Base-by-base conservation (phyloP, 1,140 invertebrate genomes). In the Archivesica marissinica region DNA sequence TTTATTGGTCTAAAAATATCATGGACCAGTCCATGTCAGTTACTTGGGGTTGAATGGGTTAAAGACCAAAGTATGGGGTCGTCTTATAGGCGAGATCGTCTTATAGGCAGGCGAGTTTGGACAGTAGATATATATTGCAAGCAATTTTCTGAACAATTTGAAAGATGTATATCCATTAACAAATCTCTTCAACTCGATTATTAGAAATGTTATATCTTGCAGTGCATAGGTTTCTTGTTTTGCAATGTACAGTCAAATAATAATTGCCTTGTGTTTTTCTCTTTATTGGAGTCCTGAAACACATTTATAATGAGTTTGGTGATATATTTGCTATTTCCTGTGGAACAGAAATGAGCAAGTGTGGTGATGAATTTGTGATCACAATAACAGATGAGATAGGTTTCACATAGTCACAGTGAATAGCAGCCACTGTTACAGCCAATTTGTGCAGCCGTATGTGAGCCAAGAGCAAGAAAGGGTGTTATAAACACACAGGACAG, bases 61-160 rank as follows among this genome's bases (percentile, higher is more conserved):
- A n/a, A n/a, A n/a, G n/a, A n/a, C n/a, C n/a, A n/a, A n/a, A n/a
- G n/a, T n/a, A n/a, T n/a, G n/a, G n/a, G n/a, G n/a, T n/a, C n/a
- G n/a, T n/a, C n/a, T n/a, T n/a, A n/a, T n/a, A n/a, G n/a, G n/a
- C n/a, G n/a, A n/a, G n/a, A n/a, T n/a, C n/a, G n/a, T n/a, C n/a
- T n/a, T n/a, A n/a, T n/a, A n/a, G n/a, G n/a, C n/a, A n/a, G n/a
- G n/a, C n/a, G n/a, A n/a, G n/a, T n/a, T n/a, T n/a, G n/a, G n/a
- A n/a, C n/a, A n/a, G n/a, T n/a, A n/a, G n/a, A n/a, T n/a, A n/a
- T n/a, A n/a, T n/a, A n/a, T 4, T 25, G 33, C 1, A 6, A 17
- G 54, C 54, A 59, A 59, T 59, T 59, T 59, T 59, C 54, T 59
- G 54, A 59, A 59, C 23, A 59, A 59, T 59, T 59, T 59, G 7